Evolutionary conservation across 1,140 invertebrate species (phyloP), one percentile per base, ranked within the genome.

Genomic region (Zeugodacus cucurbitae): DNA sequence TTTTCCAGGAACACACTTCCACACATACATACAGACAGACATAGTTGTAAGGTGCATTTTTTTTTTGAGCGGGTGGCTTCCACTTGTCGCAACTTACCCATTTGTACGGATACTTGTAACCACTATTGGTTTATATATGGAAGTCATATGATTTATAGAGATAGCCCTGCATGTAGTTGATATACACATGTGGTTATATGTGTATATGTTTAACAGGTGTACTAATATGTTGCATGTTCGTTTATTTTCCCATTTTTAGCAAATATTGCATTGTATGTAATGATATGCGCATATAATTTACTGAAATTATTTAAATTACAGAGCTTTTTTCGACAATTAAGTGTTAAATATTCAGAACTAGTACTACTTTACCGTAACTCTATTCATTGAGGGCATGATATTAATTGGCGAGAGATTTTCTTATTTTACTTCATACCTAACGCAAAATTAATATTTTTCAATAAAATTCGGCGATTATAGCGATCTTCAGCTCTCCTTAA

Each of bases 101-200:
- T 82, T 82, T 82, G 74, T 82, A 82, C 74, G 74, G 74, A 54
- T 41, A 82, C 29, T 48, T 82, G 74, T 82, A 41, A 48, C 74
- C 22, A 29, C 22, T 8, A 8, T 82, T 26, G n/a, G 74, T 10
- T 26, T 48, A 11, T 26, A 82, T 82, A 82, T 48, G 74, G 74
- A 29, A 82, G 74, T 82, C 41, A 48, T n/a, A n/a, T 82, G 37
- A 82, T 82, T 82, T 82, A 82, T 82, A 26, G 44, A 44, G 74
- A 82, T 82, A 82, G 74, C 74, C 74, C 74, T 82, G 20, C 48
- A 44, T 54, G 74, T 6, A 29, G 6, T 34, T 41, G 1, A 14
- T 54, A 54, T 11, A 44, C 6, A 10, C 37, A 78, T 58, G 3
- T 58, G 26, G 5, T 8, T 74, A 78, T 78, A 5, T 44, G 11